A percentile compares a stretch with the other conserved stretches of the same genome.
Conservation (phyloP, 2,113 vertebrate species). For the cattle (Bos taurus) region ARS-UCD2.0 NC_037343.1:27858001-27858500, state of each 20-base stretch:
- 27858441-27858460: too few relatives aligned
- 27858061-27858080: slow-evolving; percentile 97
- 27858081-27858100: slow-evolving; percentile 99
- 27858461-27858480: too few relatives aligned
- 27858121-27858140: slow-evolving; percentile 94
- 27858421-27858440: too few relatives aligned
- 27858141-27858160: slow-evolving; percentile 97
- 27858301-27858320: not conserved
- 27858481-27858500: too few relatives aligned
- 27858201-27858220: not conserved
- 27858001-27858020: too few relatives aligned
- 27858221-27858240: not conserved
- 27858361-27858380: not conserved
- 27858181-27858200: not conserved
- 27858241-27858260: not conserved
- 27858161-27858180: slow-evolving; percentile 89
- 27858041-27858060: slow-evolving; percentile 87
- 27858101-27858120: slow-evolving; percentile 97
- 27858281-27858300: too few relatives aligned
- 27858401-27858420: not conserved
- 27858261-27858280: not conserved
- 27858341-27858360: not conserved
- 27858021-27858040: not conserved
- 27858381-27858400: not conserved
- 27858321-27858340: not conserved